Percentiles rank a stretch among this genome's conserved stretches.
phyloP scores from a whole-genome alignment of 2,888 invertebrate genomes.

The Epinotia brunnichana region DNA sequence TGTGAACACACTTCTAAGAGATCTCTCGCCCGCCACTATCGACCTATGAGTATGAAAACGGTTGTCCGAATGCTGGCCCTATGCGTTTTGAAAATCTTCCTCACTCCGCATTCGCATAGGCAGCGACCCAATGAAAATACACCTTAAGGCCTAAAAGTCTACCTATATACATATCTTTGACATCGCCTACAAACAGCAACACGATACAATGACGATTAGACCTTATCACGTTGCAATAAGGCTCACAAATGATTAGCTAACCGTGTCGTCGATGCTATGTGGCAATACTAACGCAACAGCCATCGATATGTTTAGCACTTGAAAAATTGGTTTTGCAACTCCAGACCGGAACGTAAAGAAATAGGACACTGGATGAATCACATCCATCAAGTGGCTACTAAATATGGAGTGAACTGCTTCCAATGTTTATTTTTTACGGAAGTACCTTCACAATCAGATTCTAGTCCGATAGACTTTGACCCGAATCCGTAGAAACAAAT shows the following conservation, averaged over 20 bases:
- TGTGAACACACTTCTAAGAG: no score
- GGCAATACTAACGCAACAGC: slow-evolving; percentile 18
- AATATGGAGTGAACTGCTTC: slow-evolving; percentile 10
- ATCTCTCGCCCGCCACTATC: no score
- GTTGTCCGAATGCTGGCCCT: no score
- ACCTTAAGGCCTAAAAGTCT: no score
- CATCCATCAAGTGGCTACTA: slow-evolving; percentile 1
- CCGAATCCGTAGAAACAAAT: not conserved
- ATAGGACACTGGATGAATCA: slow-evolving; percentile 27
- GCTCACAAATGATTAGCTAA: no score
- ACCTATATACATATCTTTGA: not conserved
- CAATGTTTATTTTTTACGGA: not conserved
- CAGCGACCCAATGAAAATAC: no score
- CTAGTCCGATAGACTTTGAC: not conserved
- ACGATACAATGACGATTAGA: not conserved
- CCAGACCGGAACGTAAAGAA: slow-evolving; percentile 7
- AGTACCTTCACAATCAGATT: not conserved
- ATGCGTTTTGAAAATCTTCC: no score
- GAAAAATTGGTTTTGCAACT: slow-evolving; percentile 25
- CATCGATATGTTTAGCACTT: slow-evolving; percentile 18
- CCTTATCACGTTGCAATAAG: not conserved
- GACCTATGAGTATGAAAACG: no score
- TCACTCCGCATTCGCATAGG: no score
- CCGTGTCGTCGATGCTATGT: not conserved
- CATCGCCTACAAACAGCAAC: not conserved